Conservation (phyloP, 2,113 vertebrate genomes). For the Pionites leucogaster region DNA sequence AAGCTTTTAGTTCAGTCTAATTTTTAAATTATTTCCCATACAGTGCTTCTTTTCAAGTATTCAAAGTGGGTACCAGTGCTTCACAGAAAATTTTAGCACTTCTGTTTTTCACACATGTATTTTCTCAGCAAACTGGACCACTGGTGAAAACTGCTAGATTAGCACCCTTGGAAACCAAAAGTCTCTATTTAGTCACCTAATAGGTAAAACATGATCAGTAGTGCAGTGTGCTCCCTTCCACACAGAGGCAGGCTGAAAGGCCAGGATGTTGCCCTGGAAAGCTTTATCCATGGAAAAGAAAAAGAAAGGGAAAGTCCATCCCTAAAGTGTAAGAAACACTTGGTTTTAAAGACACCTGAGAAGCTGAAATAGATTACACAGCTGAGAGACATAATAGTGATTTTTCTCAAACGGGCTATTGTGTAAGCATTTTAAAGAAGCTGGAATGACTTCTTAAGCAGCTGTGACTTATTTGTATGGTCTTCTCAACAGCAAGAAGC, state of each 20-base stretch:
- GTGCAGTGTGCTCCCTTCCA: not conserved
- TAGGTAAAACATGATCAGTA: not conserved
- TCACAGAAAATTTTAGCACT: not conserved
- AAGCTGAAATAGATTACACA: not conserved
- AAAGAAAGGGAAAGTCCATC: not conserved
- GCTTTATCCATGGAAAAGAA: not conserved
- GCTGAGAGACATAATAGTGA: rapidly evolving
- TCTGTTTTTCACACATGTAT: not conserved
- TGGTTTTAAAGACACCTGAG: not conserved
- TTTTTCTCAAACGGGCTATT: not conserved
- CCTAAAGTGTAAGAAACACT: not conserved
- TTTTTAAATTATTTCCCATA: not conserved
- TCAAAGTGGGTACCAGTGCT: not conserved
- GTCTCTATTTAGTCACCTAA: not conserved
- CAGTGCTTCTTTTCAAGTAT: not conserved
- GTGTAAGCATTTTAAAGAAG: not conserved
- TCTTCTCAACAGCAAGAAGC: not conserved
- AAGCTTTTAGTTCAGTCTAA: not conserved
- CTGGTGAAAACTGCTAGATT: not conserved
- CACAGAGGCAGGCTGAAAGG: not conserved
- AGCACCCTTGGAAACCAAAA: not conserved
- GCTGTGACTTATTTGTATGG: not conserved
- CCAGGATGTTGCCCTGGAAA: not conserved
- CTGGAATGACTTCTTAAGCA: not conserved
- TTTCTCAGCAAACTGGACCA: not conserved